A percentile compares a stretch with the other conserved stretches of the same genome.
Conservation (phyloP, 2,797 vertebrate genomes). For the Pitangus sulphuratus region DNA sequence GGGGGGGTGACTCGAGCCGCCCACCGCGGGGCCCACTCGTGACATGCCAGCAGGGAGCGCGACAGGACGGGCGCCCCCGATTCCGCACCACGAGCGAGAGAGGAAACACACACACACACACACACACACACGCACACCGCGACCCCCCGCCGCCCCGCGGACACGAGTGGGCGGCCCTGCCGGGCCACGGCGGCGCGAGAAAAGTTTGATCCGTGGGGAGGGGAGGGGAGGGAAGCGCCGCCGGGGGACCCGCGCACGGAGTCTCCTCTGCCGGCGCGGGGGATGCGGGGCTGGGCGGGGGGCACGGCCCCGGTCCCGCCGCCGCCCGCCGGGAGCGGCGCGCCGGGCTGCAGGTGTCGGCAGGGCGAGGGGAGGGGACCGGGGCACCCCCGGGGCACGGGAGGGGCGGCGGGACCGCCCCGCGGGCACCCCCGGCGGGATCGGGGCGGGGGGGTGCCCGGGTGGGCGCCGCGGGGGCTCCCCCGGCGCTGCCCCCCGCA, state of each 20-base stretch:
- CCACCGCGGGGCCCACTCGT: neutral
- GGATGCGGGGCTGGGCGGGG: neutral
- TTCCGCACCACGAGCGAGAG: neutral
- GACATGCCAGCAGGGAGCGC: neutral
- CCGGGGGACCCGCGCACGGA: neutral
- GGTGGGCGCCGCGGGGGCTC: neutral
- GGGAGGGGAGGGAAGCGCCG: neutral
- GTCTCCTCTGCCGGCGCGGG: neutral
- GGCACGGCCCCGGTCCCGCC: neutral
- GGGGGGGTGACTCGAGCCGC: neutral
- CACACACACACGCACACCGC: neutral
- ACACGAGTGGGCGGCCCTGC: constrained; percentile 21
- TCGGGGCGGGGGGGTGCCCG: neutral
- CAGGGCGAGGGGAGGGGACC: constrained; percentile 24
- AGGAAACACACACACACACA: neutral
- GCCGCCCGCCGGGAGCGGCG: constrained; percentile 34
- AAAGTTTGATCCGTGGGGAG: constrained; percentile 26
- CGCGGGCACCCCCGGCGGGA: neutral
- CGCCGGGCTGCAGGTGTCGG: constrained; percentile 52
- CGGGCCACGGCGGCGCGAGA: neutral
- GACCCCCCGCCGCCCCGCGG: neutral
- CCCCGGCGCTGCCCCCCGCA: neutral
- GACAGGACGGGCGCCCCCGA: neutral
- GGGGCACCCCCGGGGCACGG: constrained; percentile 8
- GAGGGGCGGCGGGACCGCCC: neutral